These are phyloP conservation scores for Phengaris alcon DNA, from an alignment of 2,888 invertebrate genomes.

Conservation along the genomic window DNA sequence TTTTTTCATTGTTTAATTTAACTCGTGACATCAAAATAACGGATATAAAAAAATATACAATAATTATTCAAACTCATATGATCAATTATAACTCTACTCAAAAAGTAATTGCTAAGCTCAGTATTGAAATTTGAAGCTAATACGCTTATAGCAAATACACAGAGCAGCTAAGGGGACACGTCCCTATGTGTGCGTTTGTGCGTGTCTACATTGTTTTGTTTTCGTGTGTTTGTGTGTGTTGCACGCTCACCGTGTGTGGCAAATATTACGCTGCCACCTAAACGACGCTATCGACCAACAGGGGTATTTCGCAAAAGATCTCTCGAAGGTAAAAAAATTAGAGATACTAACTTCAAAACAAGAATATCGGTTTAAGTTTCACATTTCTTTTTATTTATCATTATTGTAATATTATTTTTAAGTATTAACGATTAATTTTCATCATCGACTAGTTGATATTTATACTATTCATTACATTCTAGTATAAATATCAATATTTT, in stretches of 20 bases:
- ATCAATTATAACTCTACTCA: neutral
- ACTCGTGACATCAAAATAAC: constrained; percentile 9
- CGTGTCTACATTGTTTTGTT: constrained; percentile 80
- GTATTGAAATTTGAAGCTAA: constrained; percentile 36
- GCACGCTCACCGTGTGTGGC: constrained; percentile 80
- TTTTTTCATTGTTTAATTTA: constrained; percentile 25
- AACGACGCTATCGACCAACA: constrained; percentile 77
- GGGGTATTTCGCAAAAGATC: constrained; percentile 98
- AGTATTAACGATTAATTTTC: constrained; percentile 52
- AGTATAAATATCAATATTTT: constrained; percentile 59
- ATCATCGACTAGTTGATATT: constrained; percentile 62
- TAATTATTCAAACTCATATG: neutral
- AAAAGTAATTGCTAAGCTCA: constrained; percentile 21
- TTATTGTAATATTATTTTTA: constrained; percentile 54
- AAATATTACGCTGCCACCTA: constrained; percentile 71
- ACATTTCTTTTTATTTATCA: constrained; percentile 48
- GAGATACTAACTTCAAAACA: constrained; percentile 62
- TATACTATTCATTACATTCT: constrained; percentile 50
- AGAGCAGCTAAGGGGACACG: constrained; percentile 65
- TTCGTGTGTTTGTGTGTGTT: constrained; percentile 80
- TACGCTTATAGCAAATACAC: constrained; percentile 77
- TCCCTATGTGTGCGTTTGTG: constrained; percentile 77
- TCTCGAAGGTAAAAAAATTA: constrained; percentile 93
- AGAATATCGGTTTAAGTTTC: constrained; percentile 67
- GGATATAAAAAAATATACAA: neutral